phyloP scores from a whole-genome alignment of 2,113 vertebrate genomes.

The Xenus cinereus region DNA sequence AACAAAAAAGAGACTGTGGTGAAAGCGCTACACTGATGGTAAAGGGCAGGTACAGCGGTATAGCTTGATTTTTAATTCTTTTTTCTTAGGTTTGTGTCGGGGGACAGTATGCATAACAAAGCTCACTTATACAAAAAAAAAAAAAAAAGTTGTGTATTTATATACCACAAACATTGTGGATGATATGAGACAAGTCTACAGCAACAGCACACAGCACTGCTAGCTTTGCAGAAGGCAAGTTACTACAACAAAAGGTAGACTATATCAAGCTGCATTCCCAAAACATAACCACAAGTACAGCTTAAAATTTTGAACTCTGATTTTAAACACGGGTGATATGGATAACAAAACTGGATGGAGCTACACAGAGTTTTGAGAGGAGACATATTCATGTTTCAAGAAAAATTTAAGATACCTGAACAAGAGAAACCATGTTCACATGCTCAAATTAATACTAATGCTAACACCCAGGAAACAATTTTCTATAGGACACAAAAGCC shows the following conservation, averaged over 20 bases:
- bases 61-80: not conserved
- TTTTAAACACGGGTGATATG: not conserved
- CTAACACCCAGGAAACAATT: not conserved
- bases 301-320: not conserved
- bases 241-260: not conserved
- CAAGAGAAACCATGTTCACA: not conserved
- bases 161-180: not conserved
- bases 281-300: not conserved
- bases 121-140: not conserved
- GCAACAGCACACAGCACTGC: not conserved
- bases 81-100: not conserved
- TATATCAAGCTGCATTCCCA: not conserved
- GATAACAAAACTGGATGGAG: not conserved
- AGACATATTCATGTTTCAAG: accelerated
- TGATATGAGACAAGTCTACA: not conserved
- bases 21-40: not conserved
- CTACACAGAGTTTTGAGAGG: not conserved
- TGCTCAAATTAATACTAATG: not conserved
- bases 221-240: not conserved
- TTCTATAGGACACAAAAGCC: not conserved
- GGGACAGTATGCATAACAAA: not conserved
- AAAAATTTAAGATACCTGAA: not conserved
- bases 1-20: not conserved
- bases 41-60: not conserved
- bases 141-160: not conserved